These are phyloP conservation scores for Pantherophis vulpinus DNA, from an alignment of 2,797 vertebrate genomes.

Conservation along the genomic window DNA sequence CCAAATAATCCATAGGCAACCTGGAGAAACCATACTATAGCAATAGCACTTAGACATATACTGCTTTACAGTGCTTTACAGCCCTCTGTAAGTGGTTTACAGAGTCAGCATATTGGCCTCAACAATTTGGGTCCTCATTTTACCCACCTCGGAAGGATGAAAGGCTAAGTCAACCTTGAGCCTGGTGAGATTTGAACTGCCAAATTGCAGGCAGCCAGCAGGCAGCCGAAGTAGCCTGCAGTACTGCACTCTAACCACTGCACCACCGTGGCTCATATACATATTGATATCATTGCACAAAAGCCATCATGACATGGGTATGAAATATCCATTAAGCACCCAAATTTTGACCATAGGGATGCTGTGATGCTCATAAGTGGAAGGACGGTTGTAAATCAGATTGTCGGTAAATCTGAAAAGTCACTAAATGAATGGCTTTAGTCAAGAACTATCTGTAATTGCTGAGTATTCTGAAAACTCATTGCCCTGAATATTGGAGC, in stretches of 20 bases:
- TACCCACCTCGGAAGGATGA: no score
- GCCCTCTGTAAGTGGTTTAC: no score
- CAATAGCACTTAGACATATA: no score
- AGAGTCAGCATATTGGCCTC: no score
- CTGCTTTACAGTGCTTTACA: no score
- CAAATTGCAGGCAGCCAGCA: no score
- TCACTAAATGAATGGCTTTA: background rate
- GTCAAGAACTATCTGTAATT: background rate
- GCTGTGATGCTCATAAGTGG: background rate
- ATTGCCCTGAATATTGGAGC: background rate
- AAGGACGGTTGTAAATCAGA: background rate
- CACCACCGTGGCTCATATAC: background rate
- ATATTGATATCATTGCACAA: background rate
- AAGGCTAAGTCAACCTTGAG: no score
- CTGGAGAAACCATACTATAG: background rate
- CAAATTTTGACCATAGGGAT: background rate
- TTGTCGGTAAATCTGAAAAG: background rate
- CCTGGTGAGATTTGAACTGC: no score
- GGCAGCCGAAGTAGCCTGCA: no score
- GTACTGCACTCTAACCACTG: no score
- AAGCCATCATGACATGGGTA: background rate
- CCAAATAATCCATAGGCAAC: background rate
- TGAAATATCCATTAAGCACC: background rate
- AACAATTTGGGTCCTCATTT: no score
- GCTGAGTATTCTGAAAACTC: background rate